Conservation (phyloP, 1,140 invertebrate genomes). For the Rhizoglyphus robini region DNA sequence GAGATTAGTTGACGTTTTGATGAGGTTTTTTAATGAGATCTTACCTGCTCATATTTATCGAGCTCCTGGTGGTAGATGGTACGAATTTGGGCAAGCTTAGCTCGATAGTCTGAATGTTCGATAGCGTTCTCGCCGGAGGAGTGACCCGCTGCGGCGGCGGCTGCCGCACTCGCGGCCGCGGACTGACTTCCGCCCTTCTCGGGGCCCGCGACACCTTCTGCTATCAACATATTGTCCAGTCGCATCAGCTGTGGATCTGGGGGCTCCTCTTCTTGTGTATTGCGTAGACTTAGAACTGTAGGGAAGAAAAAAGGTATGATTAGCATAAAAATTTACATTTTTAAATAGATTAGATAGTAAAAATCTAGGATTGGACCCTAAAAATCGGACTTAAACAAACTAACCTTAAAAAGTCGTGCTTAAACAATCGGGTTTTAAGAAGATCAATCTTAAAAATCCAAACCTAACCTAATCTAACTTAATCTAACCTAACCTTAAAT, state of each 20-base stretch:
- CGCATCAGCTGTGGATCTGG: slow-evolving; percentile 97
- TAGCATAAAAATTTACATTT: neutral
- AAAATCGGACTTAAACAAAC: too few species aligned
- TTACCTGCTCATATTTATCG: slow-evolving; percentile 93
- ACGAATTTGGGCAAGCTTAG: slow-evolving; percentile 95
- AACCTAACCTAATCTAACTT: too few species aligned
- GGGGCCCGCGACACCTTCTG: slow-evolving; percentile 94
- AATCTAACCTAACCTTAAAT: too few species aligned
- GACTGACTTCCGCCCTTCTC: slow-evolving; percentile 88
- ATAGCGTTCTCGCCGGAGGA: slow-evolving; percentile 74
- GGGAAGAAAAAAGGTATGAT: neutral
- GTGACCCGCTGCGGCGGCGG: slow-evolving; percentile 60
- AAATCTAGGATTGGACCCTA: too few species aligned
- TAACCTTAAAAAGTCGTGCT: too few species aligned
- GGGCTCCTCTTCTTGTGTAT: slow-evolving; percentile 95
- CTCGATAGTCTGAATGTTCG: slow-evolving; percentile 97
- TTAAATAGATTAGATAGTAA: too few species aligned
- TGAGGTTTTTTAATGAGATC: slow-evolving; percentile 12
- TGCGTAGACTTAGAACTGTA: slow-evolving; percentile 61
- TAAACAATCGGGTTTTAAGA: too few species aligned
- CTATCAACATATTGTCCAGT: slow-evolving; percentile 98
- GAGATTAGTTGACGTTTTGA: neutral
- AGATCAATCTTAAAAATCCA: too few species aligned
- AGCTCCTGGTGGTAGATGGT: slow-evolving; percentile 98
- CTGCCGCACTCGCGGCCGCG: slow-evolving; percentile 74